Evolutionary conservation across 2,797 vertebrate genomes (phyloP), one percentile per base, ranked within the genome.

Genomic region (Neosalanx taihuensis): DNA sequence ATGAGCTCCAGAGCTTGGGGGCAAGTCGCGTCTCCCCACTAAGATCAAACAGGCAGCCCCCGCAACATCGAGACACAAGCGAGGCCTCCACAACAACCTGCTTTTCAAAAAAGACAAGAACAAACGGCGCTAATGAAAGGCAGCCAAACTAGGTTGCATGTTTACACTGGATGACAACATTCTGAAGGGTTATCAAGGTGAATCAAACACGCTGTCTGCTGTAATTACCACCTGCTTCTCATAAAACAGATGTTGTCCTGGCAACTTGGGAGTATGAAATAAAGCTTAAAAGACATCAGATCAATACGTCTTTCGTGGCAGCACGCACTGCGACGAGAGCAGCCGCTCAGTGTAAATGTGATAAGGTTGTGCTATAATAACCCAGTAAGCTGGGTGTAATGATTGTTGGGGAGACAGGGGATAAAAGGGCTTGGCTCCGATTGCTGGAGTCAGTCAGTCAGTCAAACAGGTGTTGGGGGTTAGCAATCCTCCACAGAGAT

Each of bases 1-100:
- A 93, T 93, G 92, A 93, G 91, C 83, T 84, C 85, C 87, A 88
- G 85, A 85, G 89, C 90, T 89, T 89, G 86, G 90, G 89, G 89
- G 91, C 90, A 87, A 90, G 86, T 89, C 85, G 81, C 88, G 77
- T 91, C 89, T 90, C 85, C 88, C 83, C 80, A 84, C 85, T 82
- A 88, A 91, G 91, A 92, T 92, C 88, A 93, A 91, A 91, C 77
- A 87, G 72, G 82, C 86, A 90, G 89, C 86, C 85, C 87, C 78
- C 70, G 61, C 76, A 64, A 56, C 51, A 56, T 56, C 51, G 61
- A 71, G 67, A 46, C 26, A 49, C 17, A 49, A 26, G 9, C 17
- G 31, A 20, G 17, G 53, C 33, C 13, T 46, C 67, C 10, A 82
- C 81, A 87, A 85, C 87, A 88, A 88, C 81, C 77, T 86, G 82